Base-by-base conservation (phyloP, 2,113 vertebrate genomes). In the Periophthalmus modestus region DNA sequence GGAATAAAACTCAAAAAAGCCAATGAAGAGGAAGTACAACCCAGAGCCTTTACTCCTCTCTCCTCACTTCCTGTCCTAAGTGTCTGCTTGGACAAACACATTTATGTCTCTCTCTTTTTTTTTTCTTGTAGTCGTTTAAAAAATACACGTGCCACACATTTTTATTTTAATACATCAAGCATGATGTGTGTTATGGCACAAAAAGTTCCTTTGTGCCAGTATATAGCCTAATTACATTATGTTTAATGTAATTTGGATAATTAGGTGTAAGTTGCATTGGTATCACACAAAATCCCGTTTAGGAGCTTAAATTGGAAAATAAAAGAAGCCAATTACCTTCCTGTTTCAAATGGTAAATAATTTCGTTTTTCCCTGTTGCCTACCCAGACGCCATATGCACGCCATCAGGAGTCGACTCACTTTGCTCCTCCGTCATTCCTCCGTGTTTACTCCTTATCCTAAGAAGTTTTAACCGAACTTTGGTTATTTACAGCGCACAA, bases 11-110 rank as follows among this genome's bases (percentile, higher is more conserved):
- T 75, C 75, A 71, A 80, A 78, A 81, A 78, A 75, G 80, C 77
- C 82, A 82, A 79, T 66, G 71, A 75, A 84, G 79, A 92, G 90
- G 92, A 92, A 89, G 82, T 61, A 14, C 23, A 28, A 82, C 78
- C 82, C 72, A 69, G 43, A 2, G n/a, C 85, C 80, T 82, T 75
- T 83, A 85, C 21, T 85, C 80, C 87, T 74, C 28, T 74, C 62
- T 65, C 76, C 54, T 62, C 70, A 69, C 57, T 92, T 90, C 87
- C 91, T 91, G 80, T 73, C 70, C 65, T 39, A 77, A 67, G 62
- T 76, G 36, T 72, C 18, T 57, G 55, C 52, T 36, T 55, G 16
- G 16, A 4, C 46, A 0, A 13, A 7, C 13, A 12, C 28, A 24
- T 21, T 7, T 63, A 66, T 23, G 69, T 77, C 73, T 54, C 61